These are phyloP conservation scores for Dipodomys spectabilis DNA, from an alignment of 2,113 vertebrate species.

Conservation along the genomic window DNA sequence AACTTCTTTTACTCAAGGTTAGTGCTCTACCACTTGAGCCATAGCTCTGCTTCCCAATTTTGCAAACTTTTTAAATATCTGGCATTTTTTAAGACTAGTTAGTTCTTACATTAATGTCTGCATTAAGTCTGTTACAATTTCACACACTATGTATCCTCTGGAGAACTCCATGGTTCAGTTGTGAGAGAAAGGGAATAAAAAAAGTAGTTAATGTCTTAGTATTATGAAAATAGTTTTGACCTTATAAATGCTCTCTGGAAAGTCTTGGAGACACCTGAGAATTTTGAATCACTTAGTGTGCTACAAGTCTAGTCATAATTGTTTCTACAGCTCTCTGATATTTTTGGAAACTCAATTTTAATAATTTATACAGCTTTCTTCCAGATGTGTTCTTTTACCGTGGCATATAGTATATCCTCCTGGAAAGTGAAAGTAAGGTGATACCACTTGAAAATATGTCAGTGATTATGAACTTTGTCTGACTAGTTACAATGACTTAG, in stretches of 20 bases:
- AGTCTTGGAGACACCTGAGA: not conserved
- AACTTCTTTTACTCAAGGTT: too few relatives aligned
- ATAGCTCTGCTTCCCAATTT: too few relatives aligned
- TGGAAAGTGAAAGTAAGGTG: not conserved
- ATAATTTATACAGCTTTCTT: not conserved
- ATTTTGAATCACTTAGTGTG: not conserved
- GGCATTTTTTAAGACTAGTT: too few relatives aligned
- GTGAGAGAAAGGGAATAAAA: not conserved
- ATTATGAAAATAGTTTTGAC: not conserved
- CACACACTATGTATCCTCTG: not conserved
- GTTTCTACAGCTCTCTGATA: not conserved
- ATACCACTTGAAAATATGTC: not conserved
- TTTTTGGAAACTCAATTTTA: slow-evolving; percentile 15
- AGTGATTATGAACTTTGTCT: slow-evolving; percentile 15
- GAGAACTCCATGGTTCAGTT: not conserved
- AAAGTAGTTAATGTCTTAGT: not conserved
- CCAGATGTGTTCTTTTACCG: not conserved
- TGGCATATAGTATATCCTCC: not conserved
- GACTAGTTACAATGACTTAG: not conserved
- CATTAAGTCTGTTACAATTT: not conserved
- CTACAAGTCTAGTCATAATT: not conserved
- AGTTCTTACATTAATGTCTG: slow-evolving; percentile 6
- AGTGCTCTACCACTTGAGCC: too few relatives aligned
- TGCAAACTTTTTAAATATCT: too few relatives aligned
- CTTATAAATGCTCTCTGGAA: slow-evolving; percentile 20